Conservation (phyloP, 1,140 invertebrate genomes). For the Drosophila prosaltans region DNA sequence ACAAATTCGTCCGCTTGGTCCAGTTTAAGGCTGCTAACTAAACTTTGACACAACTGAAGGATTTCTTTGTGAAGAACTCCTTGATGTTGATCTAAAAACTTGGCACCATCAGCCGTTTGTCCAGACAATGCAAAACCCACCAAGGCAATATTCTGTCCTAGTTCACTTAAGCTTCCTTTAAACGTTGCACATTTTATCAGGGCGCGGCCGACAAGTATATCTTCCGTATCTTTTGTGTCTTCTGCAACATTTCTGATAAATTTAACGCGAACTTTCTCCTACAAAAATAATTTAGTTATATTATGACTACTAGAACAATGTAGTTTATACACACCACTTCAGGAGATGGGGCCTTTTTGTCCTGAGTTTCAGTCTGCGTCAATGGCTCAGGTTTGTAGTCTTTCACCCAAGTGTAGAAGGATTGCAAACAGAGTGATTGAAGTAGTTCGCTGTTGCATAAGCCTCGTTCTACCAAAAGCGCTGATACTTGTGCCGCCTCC, state of each 20-base stretch:
- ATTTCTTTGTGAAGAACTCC: conserved; percentile 53
- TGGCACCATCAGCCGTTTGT: conserved; percentile 86
- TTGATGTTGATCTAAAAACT: conserved; percentile 27
- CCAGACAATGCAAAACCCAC: conserved; percentile 88
- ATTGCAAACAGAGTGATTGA: conserved; percentile 88
- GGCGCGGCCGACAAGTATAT: conserved; percentile 41
- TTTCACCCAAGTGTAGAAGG: conserved; percentile 90
- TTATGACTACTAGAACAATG: not conserved
- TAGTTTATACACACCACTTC: conserved; percentile 38
- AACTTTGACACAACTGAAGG: conserved; percentile 80
- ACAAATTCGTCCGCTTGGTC: conserved; percentile 24
- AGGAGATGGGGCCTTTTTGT: conserved; percentile 37
- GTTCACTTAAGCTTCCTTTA: conserved; percentile 64
- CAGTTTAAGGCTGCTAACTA: conserved; percentile 28
- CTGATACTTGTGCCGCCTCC: conserved; percentile 86
- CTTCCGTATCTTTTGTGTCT: conserved; percentile 88
- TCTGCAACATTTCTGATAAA: conserved; percentile 93
- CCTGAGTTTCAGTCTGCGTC: not conserved
- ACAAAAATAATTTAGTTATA: not conserved
- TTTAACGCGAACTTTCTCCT: conserved; percentile 89
- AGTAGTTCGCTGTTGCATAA: conserved; percentile 93
- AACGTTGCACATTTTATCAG: conserved; percentile 84
- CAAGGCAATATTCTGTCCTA: conserved; percentile 86
- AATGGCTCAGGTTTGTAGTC: conserved; percentile 82
- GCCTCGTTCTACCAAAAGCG: conserved; percentile 90